A percentile compares a stretch with the other conserved stretches of the same genome.
These are phyloP conservation scores for Haliclystus octoradiatus DNA, from an alignment of 30 jellyfish, hydroid and myxozoan species.

Conservation along the genomic window DNA sequence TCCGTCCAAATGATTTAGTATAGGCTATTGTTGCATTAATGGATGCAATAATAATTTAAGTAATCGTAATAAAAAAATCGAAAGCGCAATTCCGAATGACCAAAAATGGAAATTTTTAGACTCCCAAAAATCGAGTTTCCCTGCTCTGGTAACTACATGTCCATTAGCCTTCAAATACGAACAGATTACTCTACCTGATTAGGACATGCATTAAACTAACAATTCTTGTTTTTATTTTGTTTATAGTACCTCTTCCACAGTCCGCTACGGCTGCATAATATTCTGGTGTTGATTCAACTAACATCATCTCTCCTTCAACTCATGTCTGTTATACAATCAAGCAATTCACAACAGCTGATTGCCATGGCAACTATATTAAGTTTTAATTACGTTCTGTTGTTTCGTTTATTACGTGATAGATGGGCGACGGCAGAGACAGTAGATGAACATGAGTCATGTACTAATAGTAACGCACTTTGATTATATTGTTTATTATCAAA, in stretches of 20 bases:
- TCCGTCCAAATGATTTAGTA: too few species aligned
- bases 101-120: too few species aligned
- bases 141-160: too few species aligned
- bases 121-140: too few species aligned
- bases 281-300: conserved; percentile 63
- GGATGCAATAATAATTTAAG: too few species aligned
- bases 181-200: too few species aligned
- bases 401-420: conserved; percentile 84
- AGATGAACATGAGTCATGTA: conserved; percentile 53
- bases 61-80: too few species aligned
- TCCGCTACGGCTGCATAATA: conserved; percentile 72
- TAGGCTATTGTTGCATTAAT: too few species aligned
- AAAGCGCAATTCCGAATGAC: too few species aligned
- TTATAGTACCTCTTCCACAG: conserved; percentile 70
- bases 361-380: conserved; percentile 48
- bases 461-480: not conserved
- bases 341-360: conserved; percentile 66
- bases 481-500: not conserved
- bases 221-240: too few species aligned
- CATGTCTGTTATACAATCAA: conserved; percentile 36
- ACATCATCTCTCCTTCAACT: conserved; percentile 45
- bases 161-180: too few species aligned
- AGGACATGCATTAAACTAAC: too few species aligned
- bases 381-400: conserved; percentile 51
- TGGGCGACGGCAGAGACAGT: conserved; percentile 94